A percentile compares a stretch with the other conserved stretches of the same genome.
Conservation (phyloP, 2,888 invertebrate genomes). For the Oscheius sp. region DNA sequence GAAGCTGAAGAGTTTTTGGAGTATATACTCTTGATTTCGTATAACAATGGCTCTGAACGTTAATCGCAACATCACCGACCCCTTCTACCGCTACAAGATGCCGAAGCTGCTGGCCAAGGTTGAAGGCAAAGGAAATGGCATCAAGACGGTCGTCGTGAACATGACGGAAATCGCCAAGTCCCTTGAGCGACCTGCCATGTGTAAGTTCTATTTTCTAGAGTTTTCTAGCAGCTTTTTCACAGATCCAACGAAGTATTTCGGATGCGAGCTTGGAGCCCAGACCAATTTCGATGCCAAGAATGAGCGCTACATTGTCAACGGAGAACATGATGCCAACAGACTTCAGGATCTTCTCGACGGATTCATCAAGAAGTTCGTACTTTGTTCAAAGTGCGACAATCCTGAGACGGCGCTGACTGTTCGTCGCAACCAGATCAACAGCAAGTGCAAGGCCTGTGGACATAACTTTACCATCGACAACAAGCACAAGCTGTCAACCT, state of each 20-base stretch:
- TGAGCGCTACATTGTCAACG: slow-evolving; percentile 98
- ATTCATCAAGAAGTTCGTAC: slow-evolving; percentile 89
- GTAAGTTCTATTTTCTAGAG: slow-evolving; percentile 75
- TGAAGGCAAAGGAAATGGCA: slow-evolving; percentile 98
- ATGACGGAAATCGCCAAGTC: slow-evolving; percentile 99
- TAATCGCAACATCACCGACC: slow-evolving; percentile 95
- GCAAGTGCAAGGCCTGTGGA: slow-evolving; percentile 95
- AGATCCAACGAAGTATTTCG: slow-evolving; percentile 84
- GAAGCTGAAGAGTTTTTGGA: slow-evolving; percentile 70
- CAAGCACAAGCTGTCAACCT: slow-evolving; percentile 96
- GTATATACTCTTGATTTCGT: slow-evolving; percentile 2
- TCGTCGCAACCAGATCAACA: slow-evolving; percentile 63
- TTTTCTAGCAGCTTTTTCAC: neutral
- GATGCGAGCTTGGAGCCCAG: slow-evolving; percentile 98
- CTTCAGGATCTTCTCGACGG: slow-evolving; percentile 93
- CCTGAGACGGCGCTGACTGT: slow-evolving; percentile 89
- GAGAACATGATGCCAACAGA: slow-evolving; percentile 95
- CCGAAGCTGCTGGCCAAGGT: slow-evolving; percentile 95
- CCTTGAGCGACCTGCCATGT: slow-evolving; percentile 94
- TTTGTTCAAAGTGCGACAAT: slow-evolving; percentile 96
- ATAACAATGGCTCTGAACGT: slow-evolving; percentile 82
- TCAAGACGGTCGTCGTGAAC: slow-evolving; percentile 99
- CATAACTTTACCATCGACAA: slow-evolving; percentile 90
- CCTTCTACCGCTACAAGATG: slow-evolving; percentile 99
- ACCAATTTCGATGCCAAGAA: slow-evolving; percentile 98